Percentiles rank a stretch among this genome's conserved stretches.
Conservation (phyloP, 1,140 invertebrate species). For the Drosophila parabipectinata region DNA sequence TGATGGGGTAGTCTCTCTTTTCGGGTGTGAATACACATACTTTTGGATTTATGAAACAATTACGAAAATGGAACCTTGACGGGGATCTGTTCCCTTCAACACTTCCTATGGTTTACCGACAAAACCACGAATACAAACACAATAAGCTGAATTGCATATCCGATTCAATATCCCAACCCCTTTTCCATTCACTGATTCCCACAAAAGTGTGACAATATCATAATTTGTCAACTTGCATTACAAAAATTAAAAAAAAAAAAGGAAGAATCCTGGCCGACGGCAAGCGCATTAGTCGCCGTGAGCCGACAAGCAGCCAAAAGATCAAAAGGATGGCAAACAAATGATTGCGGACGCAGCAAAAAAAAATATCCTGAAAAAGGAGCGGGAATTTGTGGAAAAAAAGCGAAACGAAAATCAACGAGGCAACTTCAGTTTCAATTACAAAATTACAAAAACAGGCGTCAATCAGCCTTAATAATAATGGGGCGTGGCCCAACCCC, state of each 20-base stretch:
- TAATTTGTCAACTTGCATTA: conserved; percentile 74
- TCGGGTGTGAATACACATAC: conserved; percentile 10
- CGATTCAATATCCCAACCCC: neutral
- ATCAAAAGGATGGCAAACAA: conserved; percentile 79
- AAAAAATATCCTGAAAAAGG: conserved; percentile 38
- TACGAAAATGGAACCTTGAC: conserved; percentile 27
- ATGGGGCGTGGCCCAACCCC: conserved; percentile 71
- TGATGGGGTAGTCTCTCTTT: conserved; percentile 10
- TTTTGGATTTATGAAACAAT: conserved; percentile 38
- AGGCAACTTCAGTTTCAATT: conserved; percentile 79
- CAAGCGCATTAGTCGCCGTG: conserved; percentile 43
- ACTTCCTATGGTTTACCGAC: too few relatives aligned
- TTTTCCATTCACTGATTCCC: neutral
- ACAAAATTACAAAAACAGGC: conserved; percentile 81
- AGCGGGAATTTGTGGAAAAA: conserved; percentile 55
- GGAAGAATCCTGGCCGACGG: conserved; percentile 12
- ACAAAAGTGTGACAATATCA: conserved; percentile 52
- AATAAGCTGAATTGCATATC: neutral
- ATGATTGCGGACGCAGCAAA: conserved; percentile 64
- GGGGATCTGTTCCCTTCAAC: neutral
- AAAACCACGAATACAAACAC: neutral
- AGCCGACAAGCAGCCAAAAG: conserved; percentile 68
- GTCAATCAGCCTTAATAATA: conserved; percentile 81
- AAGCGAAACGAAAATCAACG: conserved; percentile 34
- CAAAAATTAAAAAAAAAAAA: conserved; percentile 59